Percentiles rank a stretch among this genome's conserved stretches.
phyloP scores from a whole-genome alignment of 2,113 vertebrate genomes.

The Erythrolamprus reginae region DNA sequence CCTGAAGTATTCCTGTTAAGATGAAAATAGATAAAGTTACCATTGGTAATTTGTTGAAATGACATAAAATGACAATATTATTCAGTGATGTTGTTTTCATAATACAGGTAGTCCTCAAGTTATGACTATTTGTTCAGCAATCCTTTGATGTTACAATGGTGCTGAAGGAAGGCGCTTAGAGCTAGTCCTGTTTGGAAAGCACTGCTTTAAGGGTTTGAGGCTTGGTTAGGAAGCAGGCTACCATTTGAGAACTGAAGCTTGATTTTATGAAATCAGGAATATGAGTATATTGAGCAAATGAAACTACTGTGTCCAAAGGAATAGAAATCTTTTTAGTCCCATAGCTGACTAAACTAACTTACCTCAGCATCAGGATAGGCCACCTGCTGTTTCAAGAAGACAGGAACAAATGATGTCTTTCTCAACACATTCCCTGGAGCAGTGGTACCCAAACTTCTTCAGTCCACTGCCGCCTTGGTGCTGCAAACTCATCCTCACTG shows the following conservation, averaged over 20 bases:
- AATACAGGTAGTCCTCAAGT: not conserved
- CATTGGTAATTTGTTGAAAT: not conserved
- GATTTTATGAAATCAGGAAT: not conserved
- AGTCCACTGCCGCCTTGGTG: too few species aligned
- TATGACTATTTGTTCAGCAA: not conserved
- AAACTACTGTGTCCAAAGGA: not conserved
- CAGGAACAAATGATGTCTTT: not conserved
- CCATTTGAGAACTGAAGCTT: not conserved
- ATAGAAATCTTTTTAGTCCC: not conserved
- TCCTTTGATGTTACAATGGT: not conserved
- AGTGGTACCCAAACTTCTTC: too few species aligned
- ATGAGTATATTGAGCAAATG: not conserved
- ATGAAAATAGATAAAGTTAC: not conserved
- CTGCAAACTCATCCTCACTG: too few species aligned
- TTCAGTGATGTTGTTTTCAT: not conserved
- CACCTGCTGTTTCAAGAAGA: not conserved
- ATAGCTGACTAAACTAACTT: not conserved
- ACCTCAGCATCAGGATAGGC: not conserved
- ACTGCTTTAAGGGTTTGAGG: not conserved
- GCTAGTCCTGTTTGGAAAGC: not conserved
- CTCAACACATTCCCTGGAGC: not conserved
- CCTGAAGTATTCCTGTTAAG: not conserved
- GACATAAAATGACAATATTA: not conserved
- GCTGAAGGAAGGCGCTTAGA: not conserved
- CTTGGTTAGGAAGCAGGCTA: not conserved